Conservation (phyloP, 2,113 vertebrate genomes). For the Herpetotheres cachinnans region DNA sequence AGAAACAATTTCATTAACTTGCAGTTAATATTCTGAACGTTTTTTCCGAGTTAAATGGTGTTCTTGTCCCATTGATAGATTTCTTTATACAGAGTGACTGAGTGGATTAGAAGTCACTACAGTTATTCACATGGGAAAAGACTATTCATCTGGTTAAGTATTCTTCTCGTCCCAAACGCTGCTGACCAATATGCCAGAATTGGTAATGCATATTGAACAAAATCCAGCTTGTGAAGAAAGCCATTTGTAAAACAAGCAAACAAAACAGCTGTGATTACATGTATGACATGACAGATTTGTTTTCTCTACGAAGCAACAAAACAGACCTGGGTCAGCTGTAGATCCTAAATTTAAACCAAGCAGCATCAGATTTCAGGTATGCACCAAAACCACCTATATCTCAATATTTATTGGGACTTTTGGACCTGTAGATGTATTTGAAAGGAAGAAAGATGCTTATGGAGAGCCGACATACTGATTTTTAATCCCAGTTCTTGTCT, state of each 20-base stretch:
- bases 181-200: neutral
- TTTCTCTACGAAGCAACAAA: neutral
- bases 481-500: neutral
- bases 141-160: neutral
- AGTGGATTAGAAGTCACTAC: neutral
- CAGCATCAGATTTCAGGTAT: neutral
- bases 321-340: neutral
- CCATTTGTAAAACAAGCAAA: neutral
- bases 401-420: conserved; percentile 1
- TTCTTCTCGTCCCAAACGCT: neutral
- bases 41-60: neutral
- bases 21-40: neutral
- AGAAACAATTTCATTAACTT: neutral
- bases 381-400: neutral
- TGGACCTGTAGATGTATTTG: neutral
- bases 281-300: neutral
- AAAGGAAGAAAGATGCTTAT: neutral
- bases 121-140: neutral
- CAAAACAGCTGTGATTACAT: neutral
- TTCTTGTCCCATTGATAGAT: neutral
- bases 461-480: neutral
- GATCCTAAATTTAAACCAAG: neutral
- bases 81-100: neutral
- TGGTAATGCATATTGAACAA: neutral
- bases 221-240: neutral